Conservation (phyloP, 2,113 vertebrate genomes). For the Grantiella picta region DNA sequence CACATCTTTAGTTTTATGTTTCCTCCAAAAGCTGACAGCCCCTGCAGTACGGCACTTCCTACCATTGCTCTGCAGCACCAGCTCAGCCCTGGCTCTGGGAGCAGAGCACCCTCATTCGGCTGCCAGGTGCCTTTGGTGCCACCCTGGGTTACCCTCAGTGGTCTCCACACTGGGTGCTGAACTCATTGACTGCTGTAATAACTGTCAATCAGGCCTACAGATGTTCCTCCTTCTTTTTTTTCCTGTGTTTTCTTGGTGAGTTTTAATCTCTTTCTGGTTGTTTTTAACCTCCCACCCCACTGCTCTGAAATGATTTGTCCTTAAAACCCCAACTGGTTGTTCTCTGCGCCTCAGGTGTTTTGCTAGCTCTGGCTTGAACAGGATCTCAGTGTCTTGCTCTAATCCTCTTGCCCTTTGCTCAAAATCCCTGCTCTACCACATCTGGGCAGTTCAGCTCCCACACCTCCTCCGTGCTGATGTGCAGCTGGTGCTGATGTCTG, state of each 20-base stretch:
- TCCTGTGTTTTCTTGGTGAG: not conserved
- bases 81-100: not conserved
- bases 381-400: not conserved
- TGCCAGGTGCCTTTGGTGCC: not conserved
- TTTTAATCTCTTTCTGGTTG: not conserved
- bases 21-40: slow-evolving; percentile 39
- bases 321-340: not conserved
- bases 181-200: not conserved
- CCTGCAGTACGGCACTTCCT: not conserved
- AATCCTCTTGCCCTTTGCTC: not conserved
- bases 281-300: not conserved
- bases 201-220: not conserved
- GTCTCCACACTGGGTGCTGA: not conserved
- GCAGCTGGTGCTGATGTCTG: not conserved
- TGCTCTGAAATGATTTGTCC: not conserved
- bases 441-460: not conserved
- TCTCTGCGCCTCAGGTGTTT: not conserved
- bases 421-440: not conserved
- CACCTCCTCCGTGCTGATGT: fast-evolving
- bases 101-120: not conserved
- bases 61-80: not conserved
- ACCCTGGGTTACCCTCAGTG: not conserved
- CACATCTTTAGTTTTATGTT: slow-evolving; percentile 65
- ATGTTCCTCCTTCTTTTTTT: not conserved
- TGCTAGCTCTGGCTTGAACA: fast-evolving